Conservation (phyloP, 2,888 invertebrate species). For the Chelonus formosanus region DNA sequence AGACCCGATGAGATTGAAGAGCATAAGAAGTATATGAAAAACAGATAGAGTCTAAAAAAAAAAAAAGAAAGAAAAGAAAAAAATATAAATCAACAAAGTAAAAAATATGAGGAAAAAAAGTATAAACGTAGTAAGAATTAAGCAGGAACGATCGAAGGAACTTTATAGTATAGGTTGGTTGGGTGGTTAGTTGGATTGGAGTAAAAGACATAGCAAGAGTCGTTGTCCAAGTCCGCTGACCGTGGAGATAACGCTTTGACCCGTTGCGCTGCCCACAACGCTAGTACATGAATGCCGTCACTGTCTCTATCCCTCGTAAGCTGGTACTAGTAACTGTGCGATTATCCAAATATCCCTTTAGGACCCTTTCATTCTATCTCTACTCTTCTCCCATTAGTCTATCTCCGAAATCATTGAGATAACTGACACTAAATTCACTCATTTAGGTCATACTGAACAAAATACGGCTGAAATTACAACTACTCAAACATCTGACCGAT, state of each 20-base stretch:
- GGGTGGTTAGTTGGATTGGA: conserved; percentile 17
- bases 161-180: conserved; percentile 15
- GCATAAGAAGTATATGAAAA: too few species aligned
- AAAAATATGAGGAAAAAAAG: conserved; percentile 12
- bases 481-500: conserved; percentile 40
- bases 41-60: too few species aligned
- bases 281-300: conserved; percentile 60
- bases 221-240: conserved; percentile 63
- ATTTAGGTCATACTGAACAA: conserved; percentile 15
- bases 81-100: background rate
- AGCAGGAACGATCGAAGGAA: conserved; percentile 28
- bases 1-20: background rate
- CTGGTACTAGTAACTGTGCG: conserved; percentile 8
- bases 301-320: conserved; percentile 49
- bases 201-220: conserved; percentile 51
- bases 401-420: background rate
- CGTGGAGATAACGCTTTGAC: conserved; percentile 64
- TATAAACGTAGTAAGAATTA: background rate
- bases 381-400: background rate
- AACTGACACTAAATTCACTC: conserved; percentile 4
- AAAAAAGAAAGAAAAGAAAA: background rate
- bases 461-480: background rate
- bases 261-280: conserved; percentile 56
- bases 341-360: conserved; percentile 13
- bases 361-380: conserved; percentile 1